Conservation (phyloP, 2,113 vertebrate genomes). For the Mesitornis unicolor region DNA sequence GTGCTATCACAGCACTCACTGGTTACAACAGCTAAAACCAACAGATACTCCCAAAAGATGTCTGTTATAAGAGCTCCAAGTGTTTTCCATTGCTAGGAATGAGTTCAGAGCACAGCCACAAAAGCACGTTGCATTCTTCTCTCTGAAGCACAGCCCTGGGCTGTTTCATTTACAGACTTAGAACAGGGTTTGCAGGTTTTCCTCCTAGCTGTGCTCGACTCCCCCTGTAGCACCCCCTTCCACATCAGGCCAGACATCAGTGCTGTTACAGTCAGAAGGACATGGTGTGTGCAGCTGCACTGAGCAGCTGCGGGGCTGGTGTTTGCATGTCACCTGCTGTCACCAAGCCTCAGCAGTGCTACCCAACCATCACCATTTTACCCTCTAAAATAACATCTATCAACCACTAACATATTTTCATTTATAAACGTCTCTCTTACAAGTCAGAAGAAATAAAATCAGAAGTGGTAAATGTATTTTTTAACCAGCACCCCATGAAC, state of each 20-base stretch:
- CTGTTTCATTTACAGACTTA: neutral
- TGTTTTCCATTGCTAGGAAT: no score
- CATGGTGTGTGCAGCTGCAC: accelerated
- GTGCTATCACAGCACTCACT: neutral
- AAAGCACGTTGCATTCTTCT: neutral
- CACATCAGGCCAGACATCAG: neutral
- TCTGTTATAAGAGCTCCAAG: neutral
- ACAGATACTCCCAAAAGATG: neutral
- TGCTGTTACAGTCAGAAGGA: neutral
- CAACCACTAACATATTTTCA: neutral
- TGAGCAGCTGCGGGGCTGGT: neutral
- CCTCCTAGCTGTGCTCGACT: neutral
- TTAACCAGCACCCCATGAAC: neutral
- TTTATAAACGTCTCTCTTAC: neutral
- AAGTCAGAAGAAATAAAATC: neutral
- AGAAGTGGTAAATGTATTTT: neutral
- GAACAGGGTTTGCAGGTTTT: neutral
- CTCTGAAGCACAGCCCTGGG: neutral
- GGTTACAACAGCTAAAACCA: neutral
- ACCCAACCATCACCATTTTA: neutral
- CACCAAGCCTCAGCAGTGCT: neutral
- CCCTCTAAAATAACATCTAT: neutral
- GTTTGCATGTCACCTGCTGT: neutral
- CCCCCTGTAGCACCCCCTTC: neutral
- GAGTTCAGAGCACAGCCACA: neutral